These are phyloP conservation scores for Fissipunctia ypsillon DNA, from an alignment of 2,888 invertebrate genomes.

Conservation along the genomic window DNA sequence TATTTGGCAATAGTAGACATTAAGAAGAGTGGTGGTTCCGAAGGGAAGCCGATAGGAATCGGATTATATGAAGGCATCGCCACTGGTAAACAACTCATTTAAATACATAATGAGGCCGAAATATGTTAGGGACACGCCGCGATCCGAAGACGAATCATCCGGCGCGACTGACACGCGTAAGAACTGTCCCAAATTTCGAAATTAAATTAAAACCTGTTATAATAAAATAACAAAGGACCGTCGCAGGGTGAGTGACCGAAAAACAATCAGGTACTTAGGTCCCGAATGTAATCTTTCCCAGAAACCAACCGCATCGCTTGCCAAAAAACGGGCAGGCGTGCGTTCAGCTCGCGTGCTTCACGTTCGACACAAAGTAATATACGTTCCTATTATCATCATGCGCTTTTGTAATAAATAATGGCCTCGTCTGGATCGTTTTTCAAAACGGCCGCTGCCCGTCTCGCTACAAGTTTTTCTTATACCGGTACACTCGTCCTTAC, in stretches of 20 bases:
- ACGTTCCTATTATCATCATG: slow-evolving; percentile 81
- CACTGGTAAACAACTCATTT: slow-evolving; percentile 52
- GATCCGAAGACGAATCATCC: slow-evolving; percentile 48
- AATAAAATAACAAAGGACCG: slow-evolving; percentile 80
- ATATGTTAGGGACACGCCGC: slow-evolving; percentile 26
- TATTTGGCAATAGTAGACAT: too few relatives aligned
- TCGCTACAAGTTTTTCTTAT: slow-evolving; percentile 80
- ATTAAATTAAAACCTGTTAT: slow-evolving; percentile 78
- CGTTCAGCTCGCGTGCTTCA: slow-evolving; percentile 75
- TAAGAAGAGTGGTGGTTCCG: too few relatives aligned
- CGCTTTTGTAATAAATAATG: slow-evolving; percentile 85
- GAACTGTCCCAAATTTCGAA: slow-evolving; percentile 76
- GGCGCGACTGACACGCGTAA: slow-evolving; percentile 41
- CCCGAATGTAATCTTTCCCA: slow-evolving; percentile 87
- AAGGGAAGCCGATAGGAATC: too few relatives aligned
- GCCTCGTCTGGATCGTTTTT: slow-evolving; percentile 79
- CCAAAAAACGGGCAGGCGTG: slow-evolving; percentile 82
- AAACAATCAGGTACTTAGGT: slow-evolving; percentile 88
- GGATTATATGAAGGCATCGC: too few relatives aligned
- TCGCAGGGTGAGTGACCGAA: slow-evolving; percentile 84
- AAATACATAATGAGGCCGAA: slow-evolving; percentile 39
- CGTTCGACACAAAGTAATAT: slow-evolving; percentile 78
- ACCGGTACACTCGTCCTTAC: slow-evolving; percentile 73
- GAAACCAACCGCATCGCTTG: slow-evolving; percentile 85
- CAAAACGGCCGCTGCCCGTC: slow-evolving; percentile 74